Base-by-base conservation (phyloP, 2,888 invertebrate species). In the Octodonta nipae region DNA sequence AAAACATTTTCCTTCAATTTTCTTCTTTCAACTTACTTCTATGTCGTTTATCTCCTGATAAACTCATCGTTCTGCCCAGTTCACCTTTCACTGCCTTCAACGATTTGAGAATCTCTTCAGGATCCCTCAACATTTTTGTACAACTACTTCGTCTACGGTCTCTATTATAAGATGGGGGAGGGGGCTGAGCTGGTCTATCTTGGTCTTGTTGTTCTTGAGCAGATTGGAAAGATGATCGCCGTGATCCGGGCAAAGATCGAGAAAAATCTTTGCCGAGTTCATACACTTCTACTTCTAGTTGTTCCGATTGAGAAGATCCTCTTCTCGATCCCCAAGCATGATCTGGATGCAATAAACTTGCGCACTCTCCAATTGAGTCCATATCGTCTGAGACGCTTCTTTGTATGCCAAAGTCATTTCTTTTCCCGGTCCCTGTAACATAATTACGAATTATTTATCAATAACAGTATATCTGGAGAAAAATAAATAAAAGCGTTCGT, bases 221-320 rank as follows among this genome's bases (percentile, higher is more conserved):
- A 58, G 61, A 70, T 48, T 86, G 85, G 57, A 87, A 86, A 13
- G 85, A 86, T 16, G 85, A 85, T 32, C 86, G 70, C 34, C 86
- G 68, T 8, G 85, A 86, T 5, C 86, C 86, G 0, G 87, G 87
- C 46, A 87, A 63, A 3, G 86, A 86, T 49, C 82, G 72, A 13
- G 86, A 86, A 60, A 85, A 85, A 61, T 86, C 86, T 58, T 83
- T 82, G 36, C 77, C 82, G 29, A 87, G 69, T 56, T 87, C 81
- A 61, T 87, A 86, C 6, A 80, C 78, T 33, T 55, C 54, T 30
- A 80, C 78, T 55, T 87, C 86, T 29, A 86, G 66, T 31, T 84
- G 83, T 56, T 87, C 87, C 0, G 86, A 87, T 55, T 87, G 86
- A 25, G 85, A 85, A n/a, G 86, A 87, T 20, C 87, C 87, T 16